Evolutionary conservation across 92 coral and sea anemone species (phyloP), one percentile per base, ranked within the genome.

Genomic region (Parazoanthus swiftii): DNA sequence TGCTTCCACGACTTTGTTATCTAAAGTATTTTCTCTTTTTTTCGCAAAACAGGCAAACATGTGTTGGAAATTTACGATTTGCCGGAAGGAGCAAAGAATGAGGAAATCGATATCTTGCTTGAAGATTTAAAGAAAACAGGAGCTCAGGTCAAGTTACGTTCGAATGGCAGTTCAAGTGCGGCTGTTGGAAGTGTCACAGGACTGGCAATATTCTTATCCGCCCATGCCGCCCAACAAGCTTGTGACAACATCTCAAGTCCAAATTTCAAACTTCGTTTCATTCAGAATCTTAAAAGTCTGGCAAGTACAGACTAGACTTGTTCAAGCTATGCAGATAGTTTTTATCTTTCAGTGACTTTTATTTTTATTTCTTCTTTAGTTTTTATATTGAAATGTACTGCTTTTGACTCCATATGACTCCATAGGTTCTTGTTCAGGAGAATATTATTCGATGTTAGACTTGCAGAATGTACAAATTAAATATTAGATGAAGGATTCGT

Each of bases 251-350:
- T 92, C 89, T 87, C 91, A 71, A 90, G 88, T 90, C 92, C 94
- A 59, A 90, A 90, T 81, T 96, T 90, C 92, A 95, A 96, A 90
- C 92, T 95, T 68, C 96, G 98, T 80, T 89, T 85, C 80, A 46
- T 33, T 71, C 78, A 84, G 51, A 84, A 84, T 71, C 77, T 10
- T 44, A 70, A 84, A 48, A 84, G 79, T 51, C 67, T 84, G 78
- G 15, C 67, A 15, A 84, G 67, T 84, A 70, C 75, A 70, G 86
- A 84, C 78, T 84, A 25, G 66, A 71, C 66, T 70, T 70, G 79
- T 29, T 84, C 63, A 43, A 43, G 78, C 78, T 83, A 67, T 70
- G 68, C 79, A 26, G 66, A 46, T 76, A 20, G 20, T 48, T 84
- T 84, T 84, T 84, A 84, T 73, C 77, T 84, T 84, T 50, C 63